Conservation (phyloP, 2,888 invertebrate species). For the Cheiracanthium punctorium region DNA sequence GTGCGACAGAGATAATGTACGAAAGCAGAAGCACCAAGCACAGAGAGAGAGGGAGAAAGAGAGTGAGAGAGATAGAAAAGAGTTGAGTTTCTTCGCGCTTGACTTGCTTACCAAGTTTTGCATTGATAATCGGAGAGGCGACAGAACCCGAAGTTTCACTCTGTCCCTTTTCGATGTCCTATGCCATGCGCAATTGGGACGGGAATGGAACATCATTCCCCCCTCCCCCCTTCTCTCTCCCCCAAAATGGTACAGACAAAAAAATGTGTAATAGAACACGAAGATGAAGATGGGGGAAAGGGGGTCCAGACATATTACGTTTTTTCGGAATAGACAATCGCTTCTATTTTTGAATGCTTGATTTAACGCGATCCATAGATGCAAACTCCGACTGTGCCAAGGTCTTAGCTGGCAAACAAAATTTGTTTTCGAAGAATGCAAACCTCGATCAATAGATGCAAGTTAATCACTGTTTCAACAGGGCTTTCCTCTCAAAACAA, state of each 20-base stretch:
- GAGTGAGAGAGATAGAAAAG: constrained; percentile 36
- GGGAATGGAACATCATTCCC: constrained; percentile 6
- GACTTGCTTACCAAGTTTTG: constrained; percentile 63
- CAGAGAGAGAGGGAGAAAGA: constrained; percentile 4
- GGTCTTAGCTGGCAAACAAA: background rate
- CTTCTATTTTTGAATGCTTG: constrained; percentile 50
- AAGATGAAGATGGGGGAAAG: constrained; percentile 21
- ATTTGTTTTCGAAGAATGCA: background rate
- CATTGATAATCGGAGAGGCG: constrained; percentile 66
- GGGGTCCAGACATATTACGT: constrained; percentile 58
- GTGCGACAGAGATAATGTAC: constrained; percentile 56
- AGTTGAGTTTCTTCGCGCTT: constrained; percentile 47
- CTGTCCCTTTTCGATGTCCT: constrained; percentile 33
- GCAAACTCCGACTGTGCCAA: background rate
- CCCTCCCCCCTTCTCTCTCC: background rate
- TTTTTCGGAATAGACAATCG: constrained; percentile 50
- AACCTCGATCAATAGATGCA: background rate
- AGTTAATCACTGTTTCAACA: background rate
- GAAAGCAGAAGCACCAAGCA: background rate
- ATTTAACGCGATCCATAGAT: constrained; percentile 41
- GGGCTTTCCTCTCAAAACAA: too few species aligned
- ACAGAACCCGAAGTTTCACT: constrained; percentile 43
- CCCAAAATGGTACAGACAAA: background rate
- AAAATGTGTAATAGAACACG: constrained; percentile 26
- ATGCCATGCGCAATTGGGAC: constrained; percentile 9